Percentiles rank a stretch among this genome's conserved stretches.
These are phyloP conservation scores for Apis florea DNA, from an alignment of 1,140 invertebrate genomes.

Conservation along the genomic window DNA sequence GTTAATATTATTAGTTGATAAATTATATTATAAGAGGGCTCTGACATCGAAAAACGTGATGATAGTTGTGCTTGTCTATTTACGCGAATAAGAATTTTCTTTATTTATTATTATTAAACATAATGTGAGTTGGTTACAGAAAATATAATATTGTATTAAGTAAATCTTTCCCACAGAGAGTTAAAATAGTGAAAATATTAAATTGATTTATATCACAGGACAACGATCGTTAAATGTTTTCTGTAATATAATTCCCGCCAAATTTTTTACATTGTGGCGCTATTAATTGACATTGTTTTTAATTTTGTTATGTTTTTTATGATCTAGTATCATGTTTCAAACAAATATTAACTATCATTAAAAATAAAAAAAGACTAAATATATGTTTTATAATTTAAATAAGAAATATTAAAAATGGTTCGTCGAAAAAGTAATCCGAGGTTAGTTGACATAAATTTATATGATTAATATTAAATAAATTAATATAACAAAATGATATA, in stretches of 20 bases:
- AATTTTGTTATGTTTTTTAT: not conserved
- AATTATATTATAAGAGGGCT: no score
- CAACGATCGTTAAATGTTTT: not conserved
- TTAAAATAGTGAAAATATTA: no score
- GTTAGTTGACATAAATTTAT: constrained; percentile 30
- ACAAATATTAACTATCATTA: not conserved
- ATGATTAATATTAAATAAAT: not conserved
- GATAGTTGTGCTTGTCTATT: no score
- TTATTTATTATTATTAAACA: no score
- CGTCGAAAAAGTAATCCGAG: constrained; percentile 17
- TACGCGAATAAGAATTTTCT: no score
- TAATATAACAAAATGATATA: not conserved
- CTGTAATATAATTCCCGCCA: not conserved
- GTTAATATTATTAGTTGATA: no score
- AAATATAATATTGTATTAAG: not conserved
- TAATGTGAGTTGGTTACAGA: not conserved
- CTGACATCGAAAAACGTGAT: no score
- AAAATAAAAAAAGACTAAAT: not conserved
- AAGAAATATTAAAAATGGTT: constrained; percentile 26
- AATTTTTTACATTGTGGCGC: not conserved
- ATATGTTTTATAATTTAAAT: not conserved
- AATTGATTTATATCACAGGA: not conserved
- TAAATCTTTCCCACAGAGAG: no score
- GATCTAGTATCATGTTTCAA: not conserved
- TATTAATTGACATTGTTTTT: not conserved